These are phyloP conservation scores for Calyptomena viridis DNA, from an alignment of 2,113 vertebrate species.

Conservation along the genomic window DNA sequence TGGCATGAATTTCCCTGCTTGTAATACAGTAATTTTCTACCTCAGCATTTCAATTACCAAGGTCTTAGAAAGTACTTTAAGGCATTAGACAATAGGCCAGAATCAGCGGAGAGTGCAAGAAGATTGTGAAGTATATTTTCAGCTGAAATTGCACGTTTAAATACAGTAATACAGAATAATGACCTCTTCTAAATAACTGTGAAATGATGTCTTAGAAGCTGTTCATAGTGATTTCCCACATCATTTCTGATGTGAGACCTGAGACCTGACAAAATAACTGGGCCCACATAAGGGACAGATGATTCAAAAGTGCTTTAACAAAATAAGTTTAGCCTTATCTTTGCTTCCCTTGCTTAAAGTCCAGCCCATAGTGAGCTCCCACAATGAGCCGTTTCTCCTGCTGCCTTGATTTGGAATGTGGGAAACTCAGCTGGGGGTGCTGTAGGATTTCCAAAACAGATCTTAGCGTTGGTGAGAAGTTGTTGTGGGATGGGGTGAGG, in stretches of 20 bases:
- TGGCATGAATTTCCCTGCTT: background rate
- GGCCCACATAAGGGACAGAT: background rate
- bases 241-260: background rate
- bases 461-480: background rate
- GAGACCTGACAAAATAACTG: background rate
- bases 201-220: slow-evolving; percentile 7
- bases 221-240: background rate
- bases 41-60: slow-evolving; percentile 43
- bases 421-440: background rate
- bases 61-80: slow-evolving; percentile 24
- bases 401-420: background rate
- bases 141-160: background rate
- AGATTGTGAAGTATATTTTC: slow-evolving; percentile 1
- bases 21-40: slow-evolving; percentile 48
- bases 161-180: background rate
- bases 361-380: background rate
- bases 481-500: background rate
- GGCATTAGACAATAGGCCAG: slow-evolving; percentile 8
- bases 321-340: background rate
- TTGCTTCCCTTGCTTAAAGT: background rate
- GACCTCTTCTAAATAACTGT: slow-evolving; percentile 11
- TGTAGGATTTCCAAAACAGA: background rate
- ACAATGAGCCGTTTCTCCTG: background rate
- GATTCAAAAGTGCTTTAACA: background rate
- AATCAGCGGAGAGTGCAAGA: background rate